Conservation (phyloP, 1,140 invertebrate species). For the Yoshiicerus persimilis region DNA sequence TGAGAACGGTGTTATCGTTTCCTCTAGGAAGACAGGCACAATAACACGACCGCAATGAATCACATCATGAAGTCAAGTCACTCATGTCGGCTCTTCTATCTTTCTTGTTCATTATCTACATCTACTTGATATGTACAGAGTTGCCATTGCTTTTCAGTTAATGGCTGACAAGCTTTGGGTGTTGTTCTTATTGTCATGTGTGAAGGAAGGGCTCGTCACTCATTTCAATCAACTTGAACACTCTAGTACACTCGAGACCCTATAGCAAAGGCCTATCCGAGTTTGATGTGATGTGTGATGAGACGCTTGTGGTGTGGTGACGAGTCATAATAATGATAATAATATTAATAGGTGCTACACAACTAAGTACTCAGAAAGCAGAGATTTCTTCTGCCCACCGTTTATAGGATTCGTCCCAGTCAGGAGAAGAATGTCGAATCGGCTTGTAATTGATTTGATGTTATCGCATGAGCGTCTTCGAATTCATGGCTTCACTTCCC, state of each 20-base stretch:
- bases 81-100: not conserved
- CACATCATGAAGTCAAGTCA: not conserved
- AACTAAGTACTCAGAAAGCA: not conserved
- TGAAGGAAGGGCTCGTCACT: not conserved
- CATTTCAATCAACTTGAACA: not conserved
- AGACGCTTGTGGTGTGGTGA: not conserved
- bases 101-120: not conserved
- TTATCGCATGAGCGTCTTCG: not conserved
- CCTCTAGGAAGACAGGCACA: not conserved
- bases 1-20: constrained; percentile 5
- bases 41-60: not conserved
- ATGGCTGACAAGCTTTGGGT: not conserved
- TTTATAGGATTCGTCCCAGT: no score
- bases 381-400: not conserved
- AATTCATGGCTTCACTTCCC: not conserved
- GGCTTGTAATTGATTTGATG: constrained; percentile 26
- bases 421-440: not conserved
- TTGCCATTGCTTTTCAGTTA: not conserved
- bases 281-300: not conserved
- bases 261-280: not conserved
- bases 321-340: not conserved
- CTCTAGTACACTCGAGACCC: not conserved
- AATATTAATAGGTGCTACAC: not conserved
- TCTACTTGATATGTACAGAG: not conserved
- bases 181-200: not conserved